Evolutionary conservation across 2,797 vertebrate genomes (phyloP).

Genomic region (Melanotaenia trifasciata): DNA sequence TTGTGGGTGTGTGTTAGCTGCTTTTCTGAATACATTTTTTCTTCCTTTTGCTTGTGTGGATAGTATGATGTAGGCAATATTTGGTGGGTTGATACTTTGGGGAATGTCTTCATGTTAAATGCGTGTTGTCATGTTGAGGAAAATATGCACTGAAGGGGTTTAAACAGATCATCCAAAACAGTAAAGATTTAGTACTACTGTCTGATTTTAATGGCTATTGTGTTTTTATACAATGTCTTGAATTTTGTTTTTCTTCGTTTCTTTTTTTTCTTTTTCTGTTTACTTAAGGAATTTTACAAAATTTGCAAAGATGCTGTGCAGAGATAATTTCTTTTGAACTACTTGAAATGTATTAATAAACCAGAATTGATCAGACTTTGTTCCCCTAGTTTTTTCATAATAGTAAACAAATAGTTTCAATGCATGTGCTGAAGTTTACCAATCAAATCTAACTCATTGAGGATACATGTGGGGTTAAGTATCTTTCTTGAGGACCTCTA

Average conservation of each 20-base stretch:
- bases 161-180: slow-evolving; percentile 74
- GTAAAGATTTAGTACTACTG: slow-evolving; percentile 89
- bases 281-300: slow-evolving; percentile 90
- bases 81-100: slow-evolving; percentile 49
- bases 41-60: slow-evolving; percentile 73
- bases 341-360: slow-evolving; percentile 98
- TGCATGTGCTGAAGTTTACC: background rate
- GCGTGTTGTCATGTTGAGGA: slow-evolving; percentile 83
- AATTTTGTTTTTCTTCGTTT: slow-evolving; percentile 61
- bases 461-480: background rate
- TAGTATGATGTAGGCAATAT: slow-evolving; percentile 79
- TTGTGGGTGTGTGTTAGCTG: slow-evolving; percentile 26
- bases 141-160: slow-evolving; percentile 90
- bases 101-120: slow-evolving; percentile 59
- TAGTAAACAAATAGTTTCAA: background rate
- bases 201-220: slow-evolving; percentile 89
- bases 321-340: slow-evolving; percentile 90
- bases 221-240: slow-evolving; percentile 92
- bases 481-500: background rate
- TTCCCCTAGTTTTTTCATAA: background rate
- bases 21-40: slow-evolving; percentile 77
- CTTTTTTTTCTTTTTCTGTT: slow-evolving; percentile 80
- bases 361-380: slow-evolving; percentile 87
- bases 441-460: background rate
- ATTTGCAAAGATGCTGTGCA: slow-evolving; percentile 91